Conservation (phyloP, 2,797 vertebrate species). For the Chelidonichthys spinosus region DNA sequence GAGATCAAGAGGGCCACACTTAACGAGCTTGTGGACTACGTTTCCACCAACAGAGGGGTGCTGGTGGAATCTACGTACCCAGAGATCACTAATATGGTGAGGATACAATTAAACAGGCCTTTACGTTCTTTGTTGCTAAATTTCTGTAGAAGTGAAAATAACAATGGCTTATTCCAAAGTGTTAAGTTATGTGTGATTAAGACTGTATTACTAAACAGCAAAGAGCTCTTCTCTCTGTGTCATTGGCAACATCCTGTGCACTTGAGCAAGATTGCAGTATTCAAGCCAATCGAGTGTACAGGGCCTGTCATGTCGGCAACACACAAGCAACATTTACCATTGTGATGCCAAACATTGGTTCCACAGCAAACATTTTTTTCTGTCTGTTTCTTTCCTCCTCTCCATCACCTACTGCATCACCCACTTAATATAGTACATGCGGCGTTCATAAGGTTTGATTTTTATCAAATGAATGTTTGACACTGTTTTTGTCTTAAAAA, state of each 20-base stretch:
- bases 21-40: slow-evolving; percentile 96
- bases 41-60: slow-evolving; percentile 96
- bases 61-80: slow-evolving; percentile 95
- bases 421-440: neutral
- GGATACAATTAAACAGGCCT: slow-evolving; percentile 28
- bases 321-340: neutral
- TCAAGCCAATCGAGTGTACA: slow-evolving; percentile 43
- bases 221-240: slow-evolving; percentile 13
- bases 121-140: neutral
- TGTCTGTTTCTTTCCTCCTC: neutral
- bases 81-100: slow-evolving; percentile 97
- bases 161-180: too few relatives aligned
- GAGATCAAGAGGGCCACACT: slow-evolving; percentile 98
- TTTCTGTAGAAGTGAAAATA: neutral
- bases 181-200: too few relatives aligned
- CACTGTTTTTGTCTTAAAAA: neutral
- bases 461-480: neutral
- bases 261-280: slow-evolving; percentile 50
- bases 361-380: neutral
- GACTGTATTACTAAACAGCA: slow-evolving; percentile 10
- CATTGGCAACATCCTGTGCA: slow-evolving; percentile 31
- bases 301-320: slow-evolving; percentile 37
- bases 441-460: neutral
- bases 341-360: too few relatives aligned
- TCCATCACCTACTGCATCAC: neutral